phyloP scores from a whole-genome alignment of 2,797 vertebrate genomes.

The Spinus pinus region DNA sequence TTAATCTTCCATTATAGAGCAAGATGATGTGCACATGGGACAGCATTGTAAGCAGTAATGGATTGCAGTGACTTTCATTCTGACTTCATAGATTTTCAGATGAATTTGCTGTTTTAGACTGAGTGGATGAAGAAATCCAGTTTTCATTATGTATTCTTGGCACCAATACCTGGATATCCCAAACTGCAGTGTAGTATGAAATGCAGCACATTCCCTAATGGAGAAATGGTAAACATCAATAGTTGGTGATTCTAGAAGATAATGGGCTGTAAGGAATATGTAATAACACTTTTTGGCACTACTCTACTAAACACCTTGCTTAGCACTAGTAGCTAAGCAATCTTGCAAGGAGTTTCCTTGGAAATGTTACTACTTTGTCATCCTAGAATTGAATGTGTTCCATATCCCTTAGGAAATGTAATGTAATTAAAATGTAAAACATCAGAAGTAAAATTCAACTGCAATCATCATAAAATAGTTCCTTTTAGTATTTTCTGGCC shows the following conservation, averaged over 20 bases:
- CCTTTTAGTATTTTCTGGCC: neutral
- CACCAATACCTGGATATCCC: neutral
- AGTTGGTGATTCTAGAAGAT: neutral
- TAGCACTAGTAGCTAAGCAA: neutral
- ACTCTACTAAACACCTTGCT: neutral
- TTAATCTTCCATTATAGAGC: neutral
- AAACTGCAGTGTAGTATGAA: neutral
- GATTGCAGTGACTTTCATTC: neutral
- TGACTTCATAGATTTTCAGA: neutral
- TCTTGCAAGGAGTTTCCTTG: neutral
- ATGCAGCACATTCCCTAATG: neutral
- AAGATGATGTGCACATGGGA: neutral
- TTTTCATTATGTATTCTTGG: neutral
- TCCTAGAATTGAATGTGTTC: neutral
- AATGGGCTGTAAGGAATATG: neutral
- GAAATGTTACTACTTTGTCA: neutral
- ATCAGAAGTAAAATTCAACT: neutral
- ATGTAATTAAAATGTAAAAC: neutral
- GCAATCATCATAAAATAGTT: neutral
- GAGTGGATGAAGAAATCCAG: neutral
- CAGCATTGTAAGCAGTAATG: neutral
- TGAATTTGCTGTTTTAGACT: neutral
- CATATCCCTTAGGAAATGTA: neutral
- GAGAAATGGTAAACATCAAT: neutral
- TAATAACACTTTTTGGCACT: neutral